phyloP scores from a whole-genome alignment of 2,888 invertebrate genomes.

The Tyria jacobaeae region DNA sequence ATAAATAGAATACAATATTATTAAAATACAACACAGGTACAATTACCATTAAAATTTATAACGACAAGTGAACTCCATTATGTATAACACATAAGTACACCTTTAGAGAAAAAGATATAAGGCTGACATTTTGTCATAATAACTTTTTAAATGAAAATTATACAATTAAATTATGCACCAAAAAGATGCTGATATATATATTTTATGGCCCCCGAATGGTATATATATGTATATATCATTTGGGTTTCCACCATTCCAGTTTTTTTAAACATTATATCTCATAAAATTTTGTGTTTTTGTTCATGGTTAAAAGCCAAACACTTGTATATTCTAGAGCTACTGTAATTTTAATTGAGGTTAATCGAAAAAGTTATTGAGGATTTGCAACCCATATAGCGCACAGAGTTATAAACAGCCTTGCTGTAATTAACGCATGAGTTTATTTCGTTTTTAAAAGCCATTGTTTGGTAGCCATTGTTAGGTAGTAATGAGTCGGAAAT shows the following conservation, averaged over 20 bases:
- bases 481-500: constrained; percentile 9
- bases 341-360: constrained; percentile 15
- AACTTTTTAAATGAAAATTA: too few species aligned
- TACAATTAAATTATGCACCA: not conserved
- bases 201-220: too few species aligned
- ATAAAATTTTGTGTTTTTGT: not conserved
- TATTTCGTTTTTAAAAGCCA: constrained; percentile 19
- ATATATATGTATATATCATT: too few species aligned
- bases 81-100: too few species aligned
- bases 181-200: too few species aligned
- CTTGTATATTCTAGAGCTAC: constrained; percentile 2
- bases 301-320: constrained; percentile 8
- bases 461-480: constrained; percentile 15
- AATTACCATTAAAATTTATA: too few species aligned
- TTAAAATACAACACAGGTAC: too few species aligned
- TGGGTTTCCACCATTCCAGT: too few species aligned
- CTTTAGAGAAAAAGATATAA: too few species aligned
- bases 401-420: constrained; percentile 20
- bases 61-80: too few species aligned
- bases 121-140: too few species aligned
- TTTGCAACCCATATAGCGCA: constrained; percentile 17
- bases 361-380: constrained; percentile 15
- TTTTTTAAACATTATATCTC: not conserved
- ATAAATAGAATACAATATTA: too few species aligned
- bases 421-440: constrained; percentile 21